A percentile compares a stretch with the other conserved stretches of the same genome.
These are phyloP conservation scores for Cepphus grylle DNA, from an alignment of 2,113 vertebrate species.

Conservation along the genomic window DNA sequence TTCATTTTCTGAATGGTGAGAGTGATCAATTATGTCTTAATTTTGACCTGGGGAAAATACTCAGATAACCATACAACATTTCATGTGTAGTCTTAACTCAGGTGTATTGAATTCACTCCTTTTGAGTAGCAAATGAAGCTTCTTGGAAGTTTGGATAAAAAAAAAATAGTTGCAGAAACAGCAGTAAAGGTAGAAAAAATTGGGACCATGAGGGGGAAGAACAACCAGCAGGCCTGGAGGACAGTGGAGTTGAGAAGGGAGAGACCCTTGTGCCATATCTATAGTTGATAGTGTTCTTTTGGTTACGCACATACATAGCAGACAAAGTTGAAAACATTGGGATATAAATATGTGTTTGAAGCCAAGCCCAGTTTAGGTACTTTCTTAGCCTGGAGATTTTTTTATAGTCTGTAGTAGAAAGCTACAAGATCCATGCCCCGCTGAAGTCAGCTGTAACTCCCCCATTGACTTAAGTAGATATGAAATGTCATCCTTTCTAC, in stretches of 20 bases:
- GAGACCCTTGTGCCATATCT: neutral
- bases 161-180: neutral
- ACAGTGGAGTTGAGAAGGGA: neutral
- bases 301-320: neutral
- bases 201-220: neutral
- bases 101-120: neutral
- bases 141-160: neutral
- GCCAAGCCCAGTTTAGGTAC: neutral
- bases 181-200: neutral
- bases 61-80: neutral
- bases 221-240: neutral
- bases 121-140: neutral
- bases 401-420: neutral
- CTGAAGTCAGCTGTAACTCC: neutral
- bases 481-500: neutral
- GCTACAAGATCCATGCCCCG: neutral
- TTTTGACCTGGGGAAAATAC: neutral
- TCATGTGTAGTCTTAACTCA: neutral
- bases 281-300: neutral
- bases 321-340: neutral
- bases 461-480: neutral
- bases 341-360: neutral
- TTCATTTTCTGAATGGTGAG: constrained; percentile 31
- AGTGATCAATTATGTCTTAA: neutral
- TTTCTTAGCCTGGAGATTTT: neutral